Base-by-base conservation (phyloP, 2,113 vertebrate species). In the Acanthochromis polyacanthus region DNA sequence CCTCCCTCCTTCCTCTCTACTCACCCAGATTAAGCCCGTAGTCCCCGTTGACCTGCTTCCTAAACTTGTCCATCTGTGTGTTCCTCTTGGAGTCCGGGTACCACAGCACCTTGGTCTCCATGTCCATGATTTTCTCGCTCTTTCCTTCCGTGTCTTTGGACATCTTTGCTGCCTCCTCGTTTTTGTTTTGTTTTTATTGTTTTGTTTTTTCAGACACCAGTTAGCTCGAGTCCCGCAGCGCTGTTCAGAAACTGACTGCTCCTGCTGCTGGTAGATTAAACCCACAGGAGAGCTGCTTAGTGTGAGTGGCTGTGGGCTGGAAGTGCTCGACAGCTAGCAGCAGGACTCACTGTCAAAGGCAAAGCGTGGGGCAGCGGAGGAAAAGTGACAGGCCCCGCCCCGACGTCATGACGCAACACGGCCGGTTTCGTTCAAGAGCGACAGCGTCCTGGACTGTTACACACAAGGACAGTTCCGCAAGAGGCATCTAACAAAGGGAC, bases 61-160 rank as follows among this genome's bases (percentile, higher is more conserved):
- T 95, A 78, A 99, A 99, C 53, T 83, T 94, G 81, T 99, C 96
- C 98, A 98, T 99, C 80, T 90, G 95, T 5, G 97, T 97, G 88
- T 95, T 94, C 83, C 85, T 96, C 93, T 99, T 99, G 23, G 96
- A 95, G 93, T 98, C 96, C 0, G 98, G 98, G 93, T 97, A 96
- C 98, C 98, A 99, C 92, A 99, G 80, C 91, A 96, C 96, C 90
- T 93, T 96, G 71, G 93, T 90, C 93, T 96, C 97, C 95, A 96
- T 92, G 59, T 97, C 96, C 96, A 98, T 94, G 43, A 99, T 99
- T 80, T 95, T 96, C 75, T 95, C 95, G 82, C 77, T 89, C 64
- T 89, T 90, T 4, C 71, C 78, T 78, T 93, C 88, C 65, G 88
- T 93, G 72, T 95, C 93, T 78, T 95, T 94, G 25, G 97, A 97